Evolutionary conservation across 2,113 vertebrate species (phyloP).

Genomic region (Saccopteryx bilineata): DNA sequence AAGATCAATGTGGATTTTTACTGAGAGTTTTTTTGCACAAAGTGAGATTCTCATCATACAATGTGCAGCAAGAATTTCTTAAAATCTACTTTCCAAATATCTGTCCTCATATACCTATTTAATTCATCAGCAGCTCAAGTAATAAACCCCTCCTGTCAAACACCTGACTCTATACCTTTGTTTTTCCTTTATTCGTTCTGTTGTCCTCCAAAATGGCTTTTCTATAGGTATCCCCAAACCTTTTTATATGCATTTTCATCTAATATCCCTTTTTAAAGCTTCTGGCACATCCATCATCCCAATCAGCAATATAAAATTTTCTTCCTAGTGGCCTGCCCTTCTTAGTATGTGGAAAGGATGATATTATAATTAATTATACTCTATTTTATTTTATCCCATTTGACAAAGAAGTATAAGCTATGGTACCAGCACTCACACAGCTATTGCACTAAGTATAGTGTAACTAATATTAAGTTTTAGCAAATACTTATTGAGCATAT

Average conservation of each 20-base stretch:
- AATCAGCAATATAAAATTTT: background rate
- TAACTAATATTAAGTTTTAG: background rate
- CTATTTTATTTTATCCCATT: background rate
- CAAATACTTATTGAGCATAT: background rate
- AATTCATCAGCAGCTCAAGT: background rate
- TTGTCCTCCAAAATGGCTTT: background rate
- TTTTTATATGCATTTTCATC: background rate
- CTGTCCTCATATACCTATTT: background rate
- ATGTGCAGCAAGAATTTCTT: background rate
- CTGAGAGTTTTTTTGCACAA: background rate
- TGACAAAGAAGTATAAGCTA: constrained; percentile 18
- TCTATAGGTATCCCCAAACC: background rate
- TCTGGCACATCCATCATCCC: background rate
- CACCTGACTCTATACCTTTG: background rate
- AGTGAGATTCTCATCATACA: background rate
- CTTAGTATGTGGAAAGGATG: background rate
- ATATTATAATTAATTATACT: constrained; percentile 8
- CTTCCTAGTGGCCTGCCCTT: background rate
- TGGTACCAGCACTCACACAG: background rate
- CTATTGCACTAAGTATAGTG: background rate
- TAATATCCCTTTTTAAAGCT: background rate
- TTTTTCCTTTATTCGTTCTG: background rate
- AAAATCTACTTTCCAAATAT: background rate
- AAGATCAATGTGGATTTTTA: background rate
- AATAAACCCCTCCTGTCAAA: background rate